Base-by-base conservation (phyloP, 2,888 invertebrate species). In the Phyllotreta cruciferae region DNA sequence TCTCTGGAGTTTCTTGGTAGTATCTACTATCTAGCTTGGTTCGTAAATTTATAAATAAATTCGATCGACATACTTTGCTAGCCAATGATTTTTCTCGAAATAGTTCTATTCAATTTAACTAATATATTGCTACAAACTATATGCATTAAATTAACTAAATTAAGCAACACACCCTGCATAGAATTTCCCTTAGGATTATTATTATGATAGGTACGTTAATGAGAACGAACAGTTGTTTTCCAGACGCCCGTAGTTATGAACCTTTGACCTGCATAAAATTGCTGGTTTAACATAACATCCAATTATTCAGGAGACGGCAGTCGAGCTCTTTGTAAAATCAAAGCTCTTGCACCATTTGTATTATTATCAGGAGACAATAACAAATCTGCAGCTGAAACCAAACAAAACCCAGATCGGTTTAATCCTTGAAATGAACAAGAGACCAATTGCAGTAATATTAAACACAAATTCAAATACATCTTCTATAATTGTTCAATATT, bases 211-310 rank as follows among this genome's bases (percentile, higher is more conserved):
- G 6, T 47, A 50, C 10, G 13, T 39, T 53, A 39, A 53, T 53
- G 53, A 35, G 53, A 53, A 52, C 52, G 52, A 52, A 39, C 53
- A 53, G 53, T 39, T 53, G 53, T 53, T 53, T 53, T 53, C 24
- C 6, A 6, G 24, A 6, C 38, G 39, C 53, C 53, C 53, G 39
- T 53, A 53, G 39, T 53, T 53, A 52, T 52, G 13, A 53, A 24
- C 53, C 53, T 53, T 39, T 53, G 39, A 53, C 53, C 53, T 53
- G 53, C 53, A 39, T 53, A 53, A 53, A 53, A 53, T 41, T 53
- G 24, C 9, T 8, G 10, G 39, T 38, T 53, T 53, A 53, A 53
- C 53, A 53, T 53, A 53, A 53, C 53, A 39, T 53, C 39, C 39
- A 38, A 53, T 53, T 53, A 53, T 39, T 53, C 24, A 8, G 9